phyloP scores from a whole-genome alignment of 2,888 invertebrate genomes.

The Patella depressa region DNA sequence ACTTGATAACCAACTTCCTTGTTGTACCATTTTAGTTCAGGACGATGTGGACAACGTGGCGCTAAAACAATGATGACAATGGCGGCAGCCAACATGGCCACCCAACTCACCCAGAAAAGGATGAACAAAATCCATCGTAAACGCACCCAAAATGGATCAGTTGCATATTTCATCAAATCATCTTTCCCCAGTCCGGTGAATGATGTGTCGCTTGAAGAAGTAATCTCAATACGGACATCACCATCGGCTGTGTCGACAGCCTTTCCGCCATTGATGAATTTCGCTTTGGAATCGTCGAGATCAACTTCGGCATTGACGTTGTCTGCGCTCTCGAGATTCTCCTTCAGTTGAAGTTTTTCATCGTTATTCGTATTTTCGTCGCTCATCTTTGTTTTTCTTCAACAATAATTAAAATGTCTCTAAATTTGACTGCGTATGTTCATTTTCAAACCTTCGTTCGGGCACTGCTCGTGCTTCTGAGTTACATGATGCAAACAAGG shows the following conservation, averaged over 20 bases:
- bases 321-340: slow-evolving; percentile 43
- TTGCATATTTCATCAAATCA: slow-evolving; percentile 94
- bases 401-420: neutral
- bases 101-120: slow-evolving; percentile 93
- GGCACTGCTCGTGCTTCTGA: no score
- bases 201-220: slow-evolving; percentile 39
- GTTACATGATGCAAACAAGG: no score
- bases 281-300: slow-evolving; percentile 55
- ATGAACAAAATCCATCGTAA: slow-evolving; percentile 92
- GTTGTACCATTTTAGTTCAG: slow-evolving; percentile 88
- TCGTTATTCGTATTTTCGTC: slow-evolving; percentile 47
- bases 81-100: slow-evolving; percentile 94
- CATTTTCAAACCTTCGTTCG: no score
- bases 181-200: slow-evolving; percentile 96
- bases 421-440: no score
- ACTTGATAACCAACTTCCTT: slow-evolving; percentile 85
- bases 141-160: slow-evolving; percentile 97
- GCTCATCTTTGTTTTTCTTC: slow-evolving; percentile 33
- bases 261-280: slow-evolving; percentile 49
- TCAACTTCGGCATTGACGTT: slow-evolving; percentile 35
- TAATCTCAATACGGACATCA: slow-evolving; percentile 26
- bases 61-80: slow-evolving; percentile 89
- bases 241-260: slow-evolving; percentile 26
- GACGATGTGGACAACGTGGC: slow-evolving; percentile 77
- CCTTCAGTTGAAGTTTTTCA: slow-evolving; percentile 42